These are phyloP conservation scores for Carcharodon carcharias DNA, from an alignment of 2,797 vertebrate species.

Conservation along the genomic window DNA sequence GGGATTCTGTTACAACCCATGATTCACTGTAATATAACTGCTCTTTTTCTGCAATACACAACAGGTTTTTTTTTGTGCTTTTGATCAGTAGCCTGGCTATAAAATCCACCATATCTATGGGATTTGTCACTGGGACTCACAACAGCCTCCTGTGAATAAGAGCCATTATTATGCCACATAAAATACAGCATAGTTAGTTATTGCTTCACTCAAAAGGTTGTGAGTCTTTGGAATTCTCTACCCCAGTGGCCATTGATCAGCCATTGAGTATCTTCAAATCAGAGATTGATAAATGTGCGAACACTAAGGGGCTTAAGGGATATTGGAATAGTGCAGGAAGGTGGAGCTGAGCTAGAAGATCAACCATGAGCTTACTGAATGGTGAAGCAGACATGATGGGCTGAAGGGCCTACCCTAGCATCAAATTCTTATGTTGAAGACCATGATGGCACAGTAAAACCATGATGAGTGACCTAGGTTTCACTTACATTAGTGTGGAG, in stretches of 20 bases:
- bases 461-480: background rate
- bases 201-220: background rate
- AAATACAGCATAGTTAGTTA: background rate
- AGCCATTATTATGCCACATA: background rate
- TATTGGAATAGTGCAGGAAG: background rate
- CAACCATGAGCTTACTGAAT: too few relatives aligned
- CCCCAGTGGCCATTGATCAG: background rate
- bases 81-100: background rate
- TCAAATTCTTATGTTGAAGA: background rate
- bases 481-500: background rate
- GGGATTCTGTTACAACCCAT: background rate
- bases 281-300: background rate
- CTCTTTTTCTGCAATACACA: background rate
- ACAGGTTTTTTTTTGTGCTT: background rate
- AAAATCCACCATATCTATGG: background rate
- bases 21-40: background rate
- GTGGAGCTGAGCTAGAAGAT: background rate
- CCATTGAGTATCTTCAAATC: background rate
- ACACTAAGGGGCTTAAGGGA: background rate
- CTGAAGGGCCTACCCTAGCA: background rate
- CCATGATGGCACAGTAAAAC: background rate
- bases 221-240: background rate
- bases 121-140: background rate
- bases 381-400: too few relatives aligned
- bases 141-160: background rate